Conservation (phyloP, 1,140 invertebrate genomes). For the Drosophila saltans region DNA sequence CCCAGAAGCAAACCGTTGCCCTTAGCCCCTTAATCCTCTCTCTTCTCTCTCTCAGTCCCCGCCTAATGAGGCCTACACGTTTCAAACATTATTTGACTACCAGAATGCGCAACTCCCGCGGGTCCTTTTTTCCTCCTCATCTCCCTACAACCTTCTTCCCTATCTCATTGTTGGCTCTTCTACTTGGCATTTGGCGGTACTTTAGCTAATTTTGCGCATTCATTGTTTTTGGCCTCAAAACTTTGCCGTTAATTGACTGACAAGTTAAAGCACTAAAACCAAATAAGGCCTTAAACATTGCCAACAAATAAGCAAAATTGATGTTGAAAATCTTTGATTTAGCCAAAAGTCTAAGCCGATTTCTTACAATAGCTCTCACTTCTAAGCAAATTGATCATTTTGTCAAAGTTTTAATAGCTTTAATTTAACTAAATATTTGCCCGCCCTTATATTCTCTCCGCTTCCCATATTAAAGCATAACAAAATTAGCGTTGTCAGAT, state of each 20-base stretch:
- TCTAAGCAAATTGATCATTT: too few relatives aligned
- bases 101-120: conserved; percentile 15
- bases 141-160: neutral
- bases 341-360: too few relatives aligned
- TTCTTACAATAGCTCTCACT: too few relatives aligned
- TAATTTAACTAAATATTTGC: neutral
- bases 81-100: conserved; percentile 57
- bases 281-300: neutral
- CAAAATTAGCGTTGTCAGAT: conserved; percentile 1
- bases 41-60: neutral
- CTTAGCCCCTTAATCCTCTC: neutral
- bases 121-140: conserved; percentile 8
- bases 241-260: conserved; percentile 18
- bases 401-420: too few relatives aligned
- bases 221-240: conserved; percentile 17
- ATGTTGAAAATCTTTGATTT: neutral
- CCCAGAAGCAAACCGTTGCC: neutral
- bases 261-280: conserved; percentile 21
- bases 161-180: neutral
- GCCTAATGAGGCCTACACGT: conserved; percentile 59
- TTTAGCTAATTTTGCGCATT: conserved; percentile 20
- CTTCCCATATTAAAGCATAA: neutral
- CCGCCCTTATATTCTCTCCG: too few relatives aligned
- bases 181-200: conserved; percentile 15
- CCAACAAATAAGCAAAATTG: neutral